Evolutionary conservation across 2,888 invertebrate species (phyloP), one percentile per base, ranked within the genome.

Genomic region (Seira sanloemensis): DNA sequence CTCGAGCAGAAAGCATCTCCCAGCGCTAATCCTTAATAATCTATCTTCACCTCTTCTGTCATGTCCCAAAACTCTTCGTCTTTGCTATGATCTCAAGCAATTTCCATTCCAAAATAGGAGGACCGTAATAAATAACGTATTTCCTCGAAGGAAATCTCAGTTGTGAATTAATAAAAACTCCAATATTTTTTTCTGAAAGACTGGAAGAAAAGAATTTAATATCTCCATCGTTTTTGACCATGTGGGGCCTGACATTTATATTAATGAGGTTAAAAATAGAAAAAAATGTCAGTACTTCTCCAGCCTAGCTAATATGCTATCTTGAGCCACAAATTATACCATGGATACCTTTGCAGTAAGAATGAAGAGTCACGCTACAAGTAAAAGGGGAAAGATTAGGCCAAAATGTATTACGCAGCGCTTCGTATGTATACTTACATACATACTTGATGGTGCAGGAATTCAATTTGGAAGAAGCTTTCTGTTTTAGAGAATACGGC

Each of bases 31-130:
- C n/a, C n/a, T n/a, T n/a, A n/a, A n/a, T 58, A 58, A 58, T 58
- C 58, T 58, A 58, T 58, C 58, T 58, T 58, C 58, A 58, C n/a
- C 58, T 58, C 58, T 58, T 58, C 58, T 58, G 9, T 58, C 18
- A 18, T 58, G 58, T n/a, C 58, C 58, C n/a, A 58, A 58, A 18
- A 58, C n/a, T n/a, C n/a, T n/a, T 58, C 37, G 37, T 37, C 37
- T 37, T 37, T 5, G 12, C 37, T 37, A 37, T 12, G 12, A 37
- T 37, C 58, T 58, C n/a, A 58, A 16, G 16, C 58, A 58, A 58
- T 58, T 18, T n/a, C 2, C n/a, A 58, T 58, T 58, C n/a, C 58
- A 5, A 18, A 18, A 18, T 4, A 16, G n/a, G n/a, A 4, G 58
- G 58, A 58, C n/a, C 58, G 58, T 18, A 58, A n/a, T 58, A 37